These are phyloP conservation scores for Tinamus major DNA, from an alignment of 2,797 vertebrate species.

Conservation along the genomic window DNA sequence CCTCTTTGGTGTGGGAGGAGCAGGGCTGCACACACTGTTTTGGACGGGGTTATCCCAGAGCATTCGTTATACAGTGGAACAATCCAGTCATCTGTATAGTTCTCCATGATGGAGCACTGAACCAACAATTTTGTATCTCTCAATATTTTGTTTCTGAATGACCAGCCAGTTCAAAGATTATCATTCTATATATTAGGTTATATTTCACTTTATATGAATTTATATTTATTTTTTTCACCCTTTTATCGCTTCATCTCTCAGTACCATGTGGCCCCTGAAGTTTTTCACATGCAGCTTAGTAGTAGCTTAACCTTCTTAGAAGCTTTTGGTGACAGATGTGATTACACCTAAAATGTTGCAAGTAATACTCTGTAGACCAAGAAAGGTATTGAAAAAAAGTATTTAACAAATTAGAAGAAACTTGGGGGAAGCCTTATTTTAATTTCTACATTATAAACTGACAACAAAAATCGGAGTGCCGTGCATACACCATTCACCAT, in stretches of 20 bases:
- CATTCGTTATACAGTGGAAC: not conserved
- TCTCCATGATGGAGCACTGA: not conserved
- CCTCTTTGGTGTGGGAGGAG: not conserved
- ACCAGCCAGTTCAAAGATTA: not conserved
- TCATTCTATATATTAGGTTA: not conserved
- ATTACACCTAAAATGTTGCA: not conserved
- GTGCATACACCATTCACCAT: not conserved
- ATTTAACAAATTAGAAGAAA: not conserved
- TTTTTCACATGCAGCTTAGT: not conserved
- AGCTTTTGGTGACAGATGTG: not conserved
- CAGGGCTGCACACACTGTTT: fast-evolving
- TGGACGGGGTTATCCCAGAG: not conserved
- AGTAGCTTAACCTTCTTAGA: not conserved
- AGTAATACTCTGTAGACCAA: not conserved
- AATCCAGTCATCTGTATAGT: not conserved
- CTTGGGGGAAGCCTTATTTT: not conserved
- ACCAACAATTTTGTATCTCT: not conserved
- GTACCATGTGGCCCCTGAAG: not conserved
- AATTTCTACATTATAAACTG: not conserved
- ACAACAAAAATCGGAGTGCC: not conserved
- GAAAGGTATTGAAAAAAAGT: not conserved
- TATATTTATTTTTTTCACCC: not conserved
- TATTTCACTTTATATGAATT: not conserved
- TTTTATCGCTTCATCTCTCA: not conserved
- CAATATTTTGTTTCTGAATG: not conserved